These are phyloP conservation scores for Furnarius figulus DNA, from an alignment of 2,113 vertebrate species.

Conservation along the genomic window DNA sequence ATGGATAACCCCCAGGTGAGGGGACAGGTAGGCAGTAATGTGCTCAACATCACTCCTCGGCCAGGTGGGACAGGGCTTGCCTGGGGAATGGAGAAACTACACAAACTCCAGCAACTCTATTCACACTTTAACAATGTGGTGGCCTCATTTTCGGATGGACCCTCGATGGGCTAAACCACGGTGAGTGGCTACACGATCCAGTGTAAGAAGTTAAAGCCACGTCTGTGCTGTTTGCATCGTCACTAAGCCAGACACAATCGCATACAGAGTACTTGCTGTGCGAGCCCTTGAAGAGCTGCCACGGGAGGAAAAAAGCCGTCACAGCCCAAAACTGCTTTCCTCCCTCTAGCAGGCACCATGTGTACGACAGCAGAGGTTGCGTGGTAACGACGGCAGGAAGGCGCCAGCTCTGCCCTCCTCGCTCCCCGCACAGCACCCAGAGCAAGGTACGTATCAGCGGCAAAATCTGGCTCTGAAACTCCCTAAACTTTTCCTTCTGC, in stretches of 20 bases:
- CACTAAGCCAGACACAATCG: not conserved
- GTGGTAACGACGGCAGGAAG: constrained; percentile 30
- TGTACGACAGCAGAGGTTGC: constrained; percentile 47
- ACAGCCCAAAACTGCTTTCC: not conserved
- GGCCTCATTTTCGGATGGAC: not conserved
- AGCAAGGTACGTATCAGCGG: not conserved
- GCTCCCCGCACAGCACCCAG: not conserved
- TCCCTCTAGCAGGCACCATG: constrained; percentile 39
- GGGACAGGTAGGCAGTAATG: not conserved
- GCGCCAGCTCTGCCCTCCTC: not conserved
- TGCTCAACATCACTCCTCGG: not conserved
- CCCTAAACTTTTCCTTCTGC: not conserved
- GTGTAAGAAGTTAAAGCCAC: not conserved
- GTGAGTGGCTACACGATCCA: not conserved
- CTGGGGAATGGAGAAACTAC: not conserved
- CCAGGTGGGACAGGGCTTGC: not conserved
- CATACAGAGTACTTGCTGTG: accelerated
- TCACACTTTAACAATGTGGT: not conserved
- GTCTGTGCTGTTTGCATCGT: not conserved
- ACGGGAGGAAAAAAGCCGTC: not conserved
- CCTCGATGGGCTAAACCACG: not conserved
- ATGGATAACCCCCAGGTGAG: not conserved
- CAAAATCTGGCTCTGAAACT: not conserved
- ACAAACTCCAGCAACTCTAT: not conserved
- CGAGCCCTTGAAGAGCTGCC: not conserved